Base-by-base conservation (phyloP, 2,113 vertebrate genomes). In the Tragelaphus scriptus region DNA sequence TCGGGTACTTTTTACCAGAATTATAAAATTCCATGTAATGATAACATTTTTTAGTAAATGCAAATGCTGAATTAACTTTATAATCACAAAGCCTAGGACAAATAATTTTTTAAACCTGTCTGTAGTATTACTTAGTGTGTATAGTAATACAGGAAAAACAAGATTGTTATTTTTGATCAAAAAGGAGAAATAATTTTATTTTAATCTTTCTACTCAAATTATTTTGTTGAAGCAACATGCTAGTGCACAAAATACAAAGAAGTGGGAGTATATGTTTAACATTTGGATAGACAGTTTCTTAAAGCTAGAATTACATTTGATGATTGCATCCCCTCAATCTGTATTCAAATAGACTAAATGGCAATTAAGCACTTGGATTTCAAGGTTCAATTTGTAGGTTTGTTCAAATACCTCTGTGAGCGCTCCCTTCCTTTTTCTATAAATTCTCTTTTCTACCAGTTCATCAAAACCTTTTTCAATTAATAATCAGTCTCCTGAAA, bases 361-460 rank as follows among this genome's bases (percentile, higher is more conserved):
- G 28, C 59, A 97, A 94, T 95, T 98, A 98, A 97, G 88, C 32
- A 97, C 88, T 98, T 90, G 65, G 90, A 94, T 96, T 97, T 98
- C 81, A 97, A 17, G 71, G 93, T 96, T 98, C 16, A 89, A 75
- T 87, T n/a, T 23, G 12, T 47, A 95, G 32, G 96, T 97, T 98
- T 98, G 16, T 25, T 85, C 55, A 97, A 96, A 90, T 88, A 44
- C 12, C 53, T 94, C 4, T 68, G 1, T 55, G 8, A 49, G 7
- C 75, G 7, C 49, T 88, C 85, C 87, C 87, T 95, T 51, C 3
- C 15, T 58, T 2, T 87, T 93, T 65, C 75, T 93, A 26, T 96
- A 88, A 96, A 93, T 91, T 96, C 8, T 88, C 23, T 44, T 92
- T 9, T 93, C 90, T 93, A 25, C 16, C 90, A 10, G 0, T 61